Evolutionary conservation across 1,140 invertebrate species (phyloP), one percentile per base, ranked within the genome.

Genomic region (Cryptotermes secundus): DNA sequence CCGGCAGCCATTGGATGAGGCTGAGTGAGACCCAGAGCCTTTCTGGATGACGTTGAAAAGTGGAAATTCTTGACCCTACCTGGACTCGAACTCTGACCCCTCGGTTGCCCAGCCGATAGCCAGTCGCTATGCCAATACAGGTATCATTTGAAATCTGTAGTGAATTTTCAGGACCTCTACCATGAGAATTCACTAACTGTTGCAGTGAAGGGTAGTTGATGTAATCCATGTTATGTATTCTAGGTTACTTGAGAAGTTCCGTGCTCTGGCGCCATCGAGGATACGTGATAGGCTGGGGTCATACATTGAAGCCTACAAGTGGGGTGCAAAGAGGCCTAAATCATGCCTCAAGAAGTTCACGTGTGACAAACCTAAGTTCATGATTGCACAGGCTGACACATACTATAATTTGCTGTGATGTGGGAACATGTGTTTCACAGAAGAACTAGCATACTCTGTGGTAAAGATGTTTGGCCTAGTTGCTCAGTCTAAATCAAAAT

Each of bases 231-330:
- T 80, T 19, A 6, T 81, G 19, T 81, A 7, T 83, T 59, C 22
- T 34, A 83, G 83, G 83, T 79, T 83, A 34, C 83, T 83, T 34
- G 83, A 83, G 53, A 79, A 79, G 83, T 31, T 79, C 31, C 49
- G 36, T 9, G 16, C 26, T 1, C 19, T 83, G 14, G 65, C 42
- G 34, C 83, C 83, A 24, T 31, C 36, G 22, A 79, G 26, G 59
- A 24, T 83, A 14, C 36, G 24, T n/a, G 53, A 79, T 19, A 34
- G 83, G 24, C 34, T 83, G 83, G n/a, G 31, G 9, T 83, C 83
- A 10, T 83, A 83, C 83, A 79, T 59, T 31, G 72, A 83, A n/a
- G 83, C 83, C 34, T 83, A 79, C 83, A 59, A 38, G 31, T 34
- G 26, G 16, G 83, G 83, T 34, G 24, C 49, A 42, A 42, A 83